Percentiles rank a stretch among this genome's conserved stretches.
These are phyloP conservation scores for Psettodes erumei DNA, from an alignment of 2,113 vertebrate species.

Conservation along the genomic window DNA sequence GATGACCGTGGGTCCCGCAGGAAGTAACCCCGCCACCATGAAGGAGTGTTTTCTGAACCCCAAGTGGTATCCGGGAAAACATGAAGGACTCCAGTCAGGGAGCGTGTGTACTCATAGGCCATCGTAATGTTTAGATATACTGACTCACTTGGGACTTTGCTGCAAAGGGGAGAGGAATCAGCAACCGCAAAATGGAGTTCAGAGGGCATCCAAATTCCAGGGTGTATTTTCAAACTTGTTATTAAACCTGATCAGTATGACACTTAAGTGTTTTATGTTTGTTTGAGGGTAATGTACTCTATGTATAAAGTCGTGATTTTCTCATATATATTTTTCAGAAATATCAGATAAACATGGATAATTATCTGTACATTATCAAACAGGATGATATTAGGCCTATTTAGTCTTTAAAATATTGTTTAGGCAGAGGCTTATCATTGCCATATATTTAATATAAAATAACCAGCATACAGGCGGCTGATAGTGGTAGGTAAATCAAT, in stretches of 20 bases:
- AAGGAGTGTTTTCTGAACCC: slow-evolving; percentile 82
- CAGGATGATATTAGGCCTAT: not conserved
- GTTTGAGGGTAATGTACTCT: not conserved
- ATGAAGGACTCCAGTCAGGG: slow-evolving; percentile 71
- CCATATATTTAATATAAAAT: not conserved
- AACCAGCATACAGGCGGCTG: not conserved
- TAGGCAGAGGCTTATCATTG: not conserved
- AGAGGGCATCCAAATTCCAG: slow-evolving; percentile 29
- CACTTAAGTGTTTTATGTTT: slow-evolving; percentile 8
- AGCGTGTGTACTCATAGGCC: slow-evolving; percentile 73
- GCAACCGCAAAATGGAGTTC: slow-evolving; percentile 41
- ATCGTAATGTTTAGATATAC: slow-evolving; percentile 76
- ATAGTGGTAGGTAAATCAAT: not conserved
- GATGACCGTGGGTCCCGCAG: slow-evolving; percentile 79
- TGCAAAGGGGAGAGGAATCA: slow-evolving; percentile 51
- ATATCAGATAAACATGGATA: not conserved
- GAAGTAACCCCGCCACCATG: slow-evolving; percentile 83
- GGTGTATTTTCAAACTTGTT: slow-evolving; percentile 15
- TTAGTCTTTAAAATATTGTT: not conserved
- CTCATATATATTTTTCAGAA: not conserved
- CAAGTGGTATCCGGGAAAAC: slow-evolving; percentile 83
- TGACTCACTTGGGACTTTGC: slow-evolving; percentile 62
- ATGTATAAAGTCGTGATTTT: not conserved
- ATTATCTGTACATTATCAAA: not conserved
- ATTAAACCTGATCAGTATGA: slow-evolving; percentile 19